Conservation (phyloP, 2,797 vertebrate genomes). For the Molossus molossus region DNA sequence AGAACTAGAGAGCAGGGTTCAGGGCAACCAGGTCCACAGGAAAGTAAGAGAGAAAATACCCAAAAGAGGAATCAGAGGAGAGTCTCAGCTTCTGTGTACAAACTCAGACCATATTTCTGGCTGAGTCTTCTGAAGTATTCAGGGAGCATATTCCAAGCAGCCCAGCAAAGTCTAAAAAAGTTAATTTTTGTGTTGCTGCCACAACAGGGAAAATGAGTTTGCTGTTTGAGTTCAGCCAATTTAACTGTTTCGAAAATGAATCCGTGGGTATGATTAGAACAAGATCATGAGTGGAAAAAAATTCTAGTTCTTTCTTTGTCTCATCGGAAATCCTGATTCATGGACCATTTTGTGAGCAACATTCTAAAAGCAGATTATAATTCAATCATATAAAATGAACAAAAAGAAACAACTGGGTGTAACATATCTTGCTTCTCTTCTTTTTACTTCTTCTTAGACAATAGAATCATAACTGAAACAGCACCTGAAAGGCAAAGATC, state of each 20-base stretch:
- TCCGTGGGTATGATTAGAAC: conserved; percentile 7
- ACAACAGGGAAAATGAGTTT: not conserved
- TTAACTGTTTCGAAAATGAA: conserved; percentile 53
- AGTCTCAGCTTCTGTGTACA: not conserved
- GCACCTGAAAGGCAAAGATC: conserved; percentile 14
- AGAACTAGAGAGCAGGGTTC: not conserved
- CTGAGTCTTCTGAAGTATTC: not conserved
- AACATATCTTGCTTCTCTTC: not conserved
- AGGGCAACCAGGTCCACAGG: not conserved
- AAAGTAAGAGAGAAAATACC: not conserved
- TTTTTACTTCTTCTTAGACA: conserved; percentile 47
- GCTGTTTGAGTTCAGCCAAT: conserved; percentile 10
- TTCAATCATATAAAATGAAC: not conserved
- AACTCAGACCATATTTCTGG: conserved; percentile 12
- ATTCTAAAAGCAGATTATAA: conserved; percentile 15
- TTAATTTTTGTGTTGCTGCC: not conserved
- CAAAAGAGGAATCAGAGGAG: not conserved
- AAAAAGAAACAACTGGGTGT: not conserved
- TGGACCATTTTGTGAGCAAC: not conserved
- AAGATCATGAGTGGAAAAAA: conserved; percentile 5
- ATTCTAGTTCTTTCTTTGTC: not conserved
- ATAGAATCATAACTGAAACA: conserved; percentile 35
- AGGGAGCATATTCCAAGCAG: not conserved
- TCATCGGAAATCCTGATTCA: conserved; percentile 41
- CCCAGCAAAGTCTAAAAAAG: not conserved